Base-by-base conservation (phyloP, 2,888 invertebrate species). In the Pyrgus malvae region DNA sequence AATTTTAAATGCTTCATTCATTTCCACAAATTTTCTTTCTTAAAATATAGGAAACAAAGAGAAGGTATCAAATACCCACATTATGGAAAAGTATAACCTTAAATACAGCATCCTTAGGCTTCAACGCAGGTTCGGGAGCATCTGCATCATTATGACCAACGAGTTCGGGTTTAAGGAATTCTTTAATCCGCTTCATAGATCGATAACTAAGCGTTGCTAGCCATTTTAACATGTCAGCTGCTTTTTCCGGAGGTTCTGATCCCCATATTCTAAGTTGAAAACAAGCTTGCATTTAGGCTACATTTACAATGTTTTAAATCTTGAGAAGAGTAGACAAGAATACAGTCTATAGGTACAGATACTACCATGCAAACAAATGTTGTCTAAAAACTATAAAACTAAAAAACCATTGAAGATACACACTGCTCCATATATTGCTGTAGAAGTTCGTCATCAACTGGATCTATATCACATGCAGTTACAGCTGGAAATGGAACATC, bases 401-500 rank as follows among this genome's bases (percentile, higher is more conserved):
- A n/a, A n/a, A n/a, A n/a, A n/a, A n/a, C n/a, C n/a, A n/a, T 33
- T 45, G 3, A 19, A 19, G 6, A 14, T 2, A 31, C 65, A 58
- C 69, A 91, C 91, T 74, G 80, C 59, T 80, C 71, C 12, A 91
- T 79, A 46, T 86, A 91, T 54, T 78, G 78, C 50, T 85, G 78
- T 9, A 91, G 62, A 27, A 83, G 63, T 25, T 91, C 90, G 4
- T 87, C 84, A 65, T 93, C 91, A 12, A 90, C 91, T 0, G 93
- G 90, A 55, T 84, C 82, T 41, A 76, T 65, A 48, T 90, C 84
- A 66, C 95, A 95, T 46, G 95, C 80, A 0, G 94, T 93, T 0
- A 95, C 91, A 0, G 95, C 93, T 2, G 95, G 95, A 78, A 95
- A 95, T 2, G 94, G 92, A 0, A 95, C 94, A 68, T 95, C 93